Base-by-base conservation (phyloP, 2,797 vertebrate genomes). In the Diplodus puntazzo region DNA sequence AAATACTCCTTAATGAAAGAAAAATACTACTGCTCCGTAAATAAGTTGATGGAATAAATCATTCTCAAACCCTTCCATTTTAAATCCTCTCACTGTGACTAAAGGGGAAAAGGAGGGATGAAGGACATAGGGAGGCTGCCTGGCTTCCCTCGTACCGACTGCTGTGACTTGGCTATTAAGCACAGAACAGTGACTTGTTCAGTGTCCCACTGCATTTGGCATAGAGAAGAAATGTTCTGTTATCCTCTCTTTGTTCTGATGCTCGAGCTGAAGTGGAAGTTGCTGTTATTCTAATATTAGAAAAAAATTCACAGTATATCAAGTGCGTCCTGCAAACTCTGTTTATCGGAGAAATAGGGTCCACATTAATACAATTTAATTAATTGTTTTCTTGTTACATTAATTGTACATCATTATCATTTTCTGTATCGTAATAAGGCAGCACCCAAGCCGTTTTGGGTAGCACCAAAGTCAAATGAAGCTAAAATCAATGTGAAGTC, bases 131-230 rank as follows among this genome's bases (percentile, higher is more conserved):
- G 17, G 27, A 79, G 57, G 45, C 17, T 66, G 49, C 42, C 71
- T 86, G 82, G 82, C 73, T 80, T 57, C 78, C 60, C 72, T 78
- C 78, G 67, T 58, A 59, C 74, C 69, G 57, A 55, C 80, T 69
- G 72, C 82, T 87, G 77, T 55, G 70, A 86, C 69, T 80, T 82
- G 86, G 81, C 81, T 77, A 39, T 67, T 52, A 49, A 77, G 59
- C 50, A 76, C 72, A 70, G 50, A 67, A 12, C 61, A 48, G 52
- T 71, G 50, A 55, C 46, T 45, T 73, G 53, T 34, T 50, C 49
- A 11, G 2, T 46, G 72, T 75, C 21, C 43, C 27, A 45, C 3
- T 76, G 46, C n/a, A 61, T 69, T 80, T 73, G 57, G 65, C 54
- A n/a, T 1, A 18, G 30, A 73, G 43, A 55, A 54, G 4, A 70